Percentiles rank a stretch among this genome's conserved stretches.
These are phyloP conservation scores for Erannis defoliaria DNA, from an alignment of 2,888 invertebrate genomes.

Conservation along the genomic window DNA sequence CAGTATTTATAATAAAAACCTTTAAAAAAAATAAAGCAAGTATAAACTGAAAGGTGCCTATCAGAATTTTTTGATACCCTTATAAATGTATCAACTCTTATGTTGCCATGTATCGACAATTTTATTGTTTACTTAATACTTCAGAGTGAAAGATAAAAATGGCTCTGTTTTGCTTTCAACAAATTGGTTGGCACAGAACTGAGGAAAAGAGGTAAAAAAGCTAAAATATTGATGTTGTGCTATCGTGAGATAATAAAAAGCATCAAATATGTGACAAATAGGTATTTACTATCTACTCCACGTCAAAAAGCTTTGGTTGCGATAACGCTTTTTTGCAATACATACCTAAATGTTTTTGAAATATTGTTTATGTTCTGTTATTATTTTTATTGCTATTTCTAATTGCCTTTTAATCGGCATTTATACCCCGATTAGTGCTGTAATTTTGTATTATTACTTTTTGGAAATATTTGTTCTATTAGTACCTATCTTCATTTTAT, in stretches of 20 bases:
- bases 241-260: constrained; percentile 5
- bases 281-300: too few relatives aligned
- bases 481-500: too few relatives aligned
- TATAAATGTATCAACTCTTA: background rate
- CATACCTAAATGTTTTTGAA: too few relatives aligned
- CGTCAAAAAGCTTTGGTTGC: background rate
- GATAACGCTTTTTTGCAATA: background rate
- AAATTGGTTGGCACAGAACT: constrained; percentile 32
- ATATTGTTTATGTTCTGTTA: too few relatives aligned
- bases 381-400: too few relatives aligned
- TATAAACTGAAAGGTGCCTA: too few relatives aligned
- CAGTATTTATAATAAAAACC: too few relatives aligned
- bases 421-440: too few relatives aligned
- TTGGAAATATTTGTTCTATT: too few relatives aligned
- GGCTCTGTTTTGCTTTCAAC: constrained; percentile 30
- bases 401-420: too few relatives aligned
- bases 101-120: constrained; percentile 1
- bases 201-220: constrained; percentile 13
- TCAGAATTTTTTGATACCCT: background rate
- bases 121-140: constrained; percentile 19
- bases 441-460: too few relatives aligned
- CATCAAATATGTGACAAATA: constrained; percentile 2
- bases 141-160: constrained; percentile 20
- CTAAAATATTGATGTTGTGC: constrained; percentile 17
- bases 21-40: too few relatives aligned